phyloP scores from a whole-genome alignment of 92 coral and sea anemone genomes.

The Zoanthus sansibaricus region DNA sequence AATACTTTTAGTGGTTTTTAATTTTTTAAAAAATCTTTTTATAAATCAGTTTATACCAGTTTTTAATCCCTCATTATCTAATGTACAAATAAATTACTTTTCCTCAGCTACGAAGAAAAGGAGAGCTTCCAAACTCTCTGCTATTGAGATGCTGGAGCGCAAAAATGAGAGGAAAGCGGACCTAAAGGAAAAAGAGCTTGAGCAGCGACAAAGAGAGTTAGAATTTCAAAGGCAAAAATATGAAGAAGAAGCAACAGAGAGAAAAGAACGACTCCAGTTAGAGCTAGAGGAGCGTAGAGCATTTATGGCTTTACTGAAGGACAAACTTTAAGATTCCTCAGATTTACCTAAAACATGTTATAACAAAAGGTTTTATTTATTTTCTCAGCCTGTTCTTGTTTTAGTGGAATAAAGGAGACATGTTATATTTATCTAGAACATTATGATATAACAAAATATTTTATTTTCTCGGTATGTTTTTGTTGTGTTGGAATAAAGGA shows the following conservation, averaged over 20 bases:
- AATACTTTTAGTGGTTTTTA: too few relatives aligned
- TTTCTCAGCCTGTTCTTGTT: slow-evolving; percentile 43
- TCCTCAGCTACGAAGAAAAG: slow-evolving; percentile 51
- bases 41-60: too few relatives aligned
- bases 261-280: slow-evolving; percentile 40
- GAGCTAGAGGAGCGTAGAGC: slow-evolving; percentile 74
- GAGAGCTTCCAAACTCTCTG: slow-evolving; percentile 8
- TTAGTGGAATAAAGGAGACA: slow-evolving; percentile 56
- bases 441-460: slow-evolving; percentile 49
- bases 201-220: slow-evolving; percentile 42
- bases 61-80: slow-evolving; percentile 2
- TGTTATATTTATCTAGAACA: slow-evolving; percentile 55
- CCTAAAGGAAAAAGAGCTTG: slow-evolving; percentile 56
- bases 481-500: slow-evolving; percentile 58
- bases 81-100: slow-evolving; percentile 52
- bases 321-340: slow-evolving; percentile 46
- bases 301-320: slow-evolving; percentile 36
- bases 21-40: too few relatives aligned
- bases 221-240: slow-evolving; percentile 54
- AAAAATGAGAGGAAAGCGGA: slow-evolving; percentile 51
- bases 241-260: slow-evolving; percentile 53
- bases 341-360: slow-evolving; percentile 53
- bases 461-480: slow-evolving; percentile 51
- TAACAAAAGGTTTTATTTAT: slow-evolving; percentile 41
- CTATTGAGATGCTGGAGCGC: slow-evolving; percentile 64